These are phyloP conservation scores for Thereva nobilitata DNA, from an alignment of 2,888 invertebrate genomes.

Conservation along the genomic window DNA sequence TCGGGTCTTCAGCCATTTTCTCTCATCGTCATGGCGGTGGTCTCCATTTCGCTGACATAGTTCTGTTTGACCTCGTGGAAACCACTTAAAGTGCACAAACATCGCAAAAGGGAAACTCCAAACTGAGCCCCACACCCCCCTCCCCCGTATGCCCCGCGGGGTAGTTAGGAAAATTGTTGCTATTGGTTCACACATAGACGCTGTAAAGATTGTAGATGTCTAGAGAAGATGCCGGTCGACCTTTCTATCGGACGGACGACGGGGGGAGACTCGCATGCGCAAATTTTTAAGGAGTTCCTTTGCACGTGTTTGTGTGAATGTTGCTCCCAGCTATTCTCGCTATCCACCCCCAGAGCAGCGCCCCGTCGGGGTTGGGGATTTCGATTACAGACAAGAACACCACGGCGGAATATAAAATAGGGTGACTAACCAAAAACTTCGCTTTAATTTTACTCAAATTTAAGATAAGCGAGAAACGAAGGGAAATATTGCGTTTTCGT, in stretches of 20 bases:
- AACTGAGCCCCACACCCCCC: slow-evolving; percentile 11
- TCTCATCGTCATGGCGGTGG: slow-evolving; percentile 20
- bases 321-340: background rate
- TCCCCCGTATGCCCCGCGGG: slow-evolving; percentile 7
- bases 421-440: no score
- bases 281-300: slow-evolving; percentile 18
- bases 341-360: background rate
- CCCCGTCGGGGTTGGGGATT: background rate
- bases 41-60: slow-evolving; percentile 22
- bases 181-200: slow-evolving; percentile 24
- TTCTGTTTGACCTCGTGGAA: slow-evolving; percentile 9
- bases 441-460: no score
- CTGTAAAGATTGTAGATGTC: slow-evolving; percentile 15
- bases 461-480: no score
- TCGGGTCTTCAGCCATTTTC: slow-evolving; percentile 30
- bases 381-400: no score
- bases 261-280: slow-evolving; percentile 19
- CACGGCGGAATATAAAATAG: no score
- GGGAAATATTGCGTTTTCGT: no score
- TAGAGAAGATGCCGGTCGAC: slow-evolving; percentile 26
- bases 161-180: slow-evolving; percentile 1
- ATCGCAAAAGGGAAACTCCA: slow-evolving; percentile 19
- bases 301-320: slow-evolving; percentile 23
- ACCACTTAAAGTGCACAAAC: slow-evolving; percentile 30
- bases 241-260: background rate